Conservation (phyloP, 2,888 invertebrate genomes). For the Anagyrus pseudococci region DNA sequence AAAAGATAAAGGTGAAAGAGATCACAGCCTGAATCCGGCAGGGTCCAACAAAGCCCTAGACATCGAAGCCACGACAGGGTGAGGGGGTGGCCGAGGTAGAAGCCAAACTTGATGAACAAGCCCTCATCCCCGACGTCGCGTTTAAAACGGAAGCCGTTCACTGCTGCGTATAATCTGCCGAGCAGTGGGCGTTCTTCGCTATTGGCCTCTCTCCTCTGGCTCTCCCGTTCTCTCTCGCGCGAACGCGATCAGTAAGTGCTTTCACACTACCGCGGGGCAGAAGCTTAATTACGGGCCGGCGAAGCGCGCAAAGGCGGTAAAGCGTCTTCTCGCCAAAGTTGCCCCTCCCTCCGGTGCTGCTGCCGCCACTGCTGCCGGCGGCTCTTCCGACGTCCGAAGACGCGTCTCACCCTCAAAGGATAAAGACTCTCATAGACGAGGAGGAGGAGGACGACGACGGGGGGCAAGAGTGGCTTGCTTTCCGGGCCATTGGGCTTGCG, state of each 20-base stretch:
- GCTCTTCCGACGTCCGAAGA: too few relatives aligned
- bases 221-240: too few relatives aligned
- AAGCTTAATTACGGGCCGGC: conserved; percentile 21
- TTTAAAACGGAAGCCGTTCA: background rate
- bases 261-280: background rate
- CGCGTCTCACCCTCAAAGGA: conserved; percentile 9
- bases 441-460: too few relatives aligned
- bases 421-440: background rate
- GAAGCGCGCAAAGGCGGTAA: conserved; percentile 22
- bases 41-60: too few relatives aligned
- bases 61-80: too few relatives aligned
- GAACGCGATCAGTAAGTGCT: conserved; percentile 4
- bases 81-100: too few relatives aligned
- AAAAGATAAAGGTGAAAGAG: too few relatives aligned
- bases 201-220: background rate
- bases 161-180: conserved; percentile 9
- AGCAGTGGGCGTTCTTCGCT: too few relatives aligned
- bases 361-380: background rate
- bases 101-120: too few relatives aligned
- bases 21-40: too few relatives aligned
- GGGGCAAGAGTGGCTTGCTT: background rate
- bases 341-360: background rate
- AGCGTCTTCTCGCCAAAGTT: conserved; percentile 14
- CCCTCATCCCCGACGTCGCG: too few relatives aligned
- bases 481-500: conserved; percentile 16